phyloP scores from a whole-genome alignment of 2,113 vertebrate species.

The Gymnorhina tibicen region DNA sequence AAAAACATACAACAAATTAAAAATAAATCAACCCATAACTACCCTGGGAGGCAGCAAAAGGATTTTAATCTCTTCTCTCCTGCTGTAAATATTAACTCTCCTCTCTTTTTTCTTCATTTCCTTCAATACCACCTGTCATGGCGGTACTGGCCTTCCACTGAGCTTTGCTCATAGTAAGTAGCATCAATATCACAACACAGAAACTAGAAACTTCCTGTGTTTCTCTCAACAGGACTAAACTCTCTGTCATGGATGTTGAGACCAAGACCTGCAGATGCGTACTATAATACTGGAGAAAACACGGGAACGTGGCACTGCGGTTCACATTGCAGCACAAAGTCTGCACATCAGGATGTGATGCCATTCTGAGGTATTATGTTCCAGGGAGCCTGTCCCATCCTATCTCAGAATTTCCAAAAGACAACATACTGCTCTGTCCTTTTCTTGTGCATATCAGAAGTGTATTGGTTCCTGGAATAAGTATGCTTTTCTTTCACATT shows the following conservation, averaged over 20 bases:
- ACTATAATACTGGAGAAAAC: neutral
- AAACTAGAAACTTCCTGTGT: neutral
- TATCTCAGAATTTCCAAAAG: neutral
- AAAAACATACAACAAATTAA: neutral
- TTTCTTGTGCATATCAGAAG: neutral
- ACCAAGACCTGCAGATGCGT: neutral
- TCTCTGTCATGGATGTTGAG: neutral
- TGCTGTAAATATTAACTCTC: neutral
- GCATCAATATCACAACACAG: neutral
- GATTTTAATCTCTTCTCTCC: neutral
- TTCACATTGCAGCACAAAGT: neutral
- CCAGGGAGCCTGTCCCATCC: neutral
- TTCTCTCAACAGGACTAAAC: neutral
- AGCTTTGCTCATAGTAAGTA: neutral
- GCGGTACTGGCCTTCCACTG: neutral
- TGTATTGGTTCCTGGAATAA: neutral
- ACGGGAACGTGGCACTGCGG: rapidly evolving
- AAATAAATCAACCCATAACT: neutral
- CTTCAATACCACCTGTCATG: neutral
- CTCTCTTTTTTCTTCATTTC: neutral
- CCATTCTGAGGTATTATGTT: neutral
- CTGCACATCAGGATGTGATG: neutral
- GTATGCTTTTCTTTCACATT: neutral
- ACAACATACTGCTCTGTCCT: neutral
- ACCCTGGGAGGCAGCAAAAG: neutral